Percentiles rank a stretch among this genome's conserved stretches.
Conservation (phyloP, 2,797 vertebrate species). For the Limosa lapponica region DNA sequence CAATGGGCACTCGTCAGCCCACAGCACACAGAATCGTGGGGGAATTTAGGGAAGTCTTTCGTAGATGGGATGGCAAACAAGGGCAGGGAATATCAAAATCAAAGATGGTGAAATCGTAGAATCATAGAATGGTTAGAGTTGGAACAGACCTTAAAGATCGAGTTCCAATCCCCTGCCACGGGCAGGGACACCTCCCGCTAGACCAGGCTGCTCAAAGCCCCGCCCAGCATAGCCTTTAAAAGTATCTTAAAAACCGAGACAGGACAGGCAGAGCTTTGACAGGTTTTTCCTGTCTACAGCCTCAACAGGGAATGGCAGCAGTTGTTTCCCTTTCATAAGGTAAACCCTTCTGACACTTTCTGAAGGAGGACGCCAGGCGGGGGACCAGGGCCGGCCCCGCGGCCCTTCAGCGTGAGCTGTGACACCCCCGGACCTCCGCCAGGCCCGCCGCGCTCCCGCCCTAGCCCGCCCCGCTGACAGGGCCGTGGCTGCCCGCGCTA, state of each 20-base stretch:
- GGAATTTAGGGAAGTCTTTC: neutral
- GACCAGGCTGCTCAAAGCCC: neutral
- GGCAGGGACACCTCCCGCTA: neutral
- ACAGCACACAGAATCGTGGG: rapidly evolving
- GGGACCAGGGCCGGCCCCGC: neutral
- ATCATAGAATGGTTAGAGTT: neutral
- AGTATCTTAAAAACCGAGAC: neutral
- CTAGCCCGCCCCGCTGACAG: rapidly evolving
- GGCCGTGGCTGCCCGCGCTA: rapidly evolving
- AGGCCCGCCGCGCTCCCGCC: no score
- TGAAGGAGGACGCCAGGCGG: rapidly evolving
- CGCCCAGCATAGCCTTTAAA: neutral
- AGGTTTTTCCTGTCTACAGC: no score
- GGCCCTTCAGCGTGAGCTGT: rapidly evolving
- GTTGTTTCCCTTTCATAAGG: rapidly evolving
- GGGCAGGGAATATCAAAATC: no score
- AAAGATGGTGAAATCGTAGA: rapidly evolving
- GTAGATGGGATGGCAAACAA: rapidly evolving
- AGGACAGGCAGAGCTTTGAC: rapidly evolving
- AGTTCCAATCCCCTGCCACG: neutral
- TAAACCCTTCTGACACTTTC: rapidly evolving
- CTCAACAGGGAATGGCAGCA: neutral
- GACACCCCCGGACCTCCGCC: rapidly evolving
- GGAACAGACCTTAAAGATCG: neutral
- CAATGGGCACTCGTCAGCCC: neutral